phyloP scores from a whole-genome alignment of 1,140 invertebrate genomes.

The Holotrichia oblita region DNA sequence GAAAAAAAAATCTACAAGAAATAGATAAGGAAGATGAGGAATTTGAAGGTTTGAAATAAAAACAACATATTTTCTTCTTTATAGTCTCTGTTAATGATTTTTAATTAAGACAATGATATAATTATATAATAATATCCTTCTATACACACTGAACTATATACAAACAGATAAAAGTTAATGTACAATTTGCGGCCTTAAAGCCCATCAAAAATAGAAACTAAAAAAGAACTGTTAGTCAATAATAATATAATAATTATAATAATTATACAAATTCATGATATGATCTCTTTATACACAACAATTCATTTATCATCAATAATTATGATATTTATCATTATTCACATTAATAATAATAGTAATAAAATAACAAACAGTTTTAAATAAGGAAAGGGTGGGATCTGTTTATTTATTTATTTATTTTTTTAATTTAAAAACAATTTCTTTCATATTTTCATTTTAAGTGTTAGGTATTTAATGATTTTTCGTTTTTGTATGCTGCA shows the following conservation, averaged over 20 bases:
- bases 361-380: conserved; percentile 44
- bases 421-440: not conserved
- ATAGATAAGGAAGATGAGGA: too few relatives aligned
- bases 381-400: conserved; percentile 48
- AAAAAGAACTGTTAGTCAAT: conserved; percentile 54
- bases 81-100: conserved; percentile 59
- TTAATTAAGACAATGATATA: conserved; percentile 61
- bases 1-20: too few relatives aligned
- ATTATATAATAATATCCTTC: conserved; percentile 60
- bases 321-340: not conserved
- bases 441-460: not conserved
- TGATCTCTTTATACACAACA: conserved; percentile 61
- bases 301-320: conserved; percentile 48
- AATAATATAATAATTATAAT: conserved; percentile 48
- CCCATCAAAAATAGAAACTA: conserved; percentile 52
- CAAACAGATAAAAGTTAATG: conserved; percentile 60
- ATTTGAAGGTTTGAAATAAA: not conserved
- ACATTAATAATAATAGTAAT: not conserved
- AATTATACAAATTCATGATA: conserved; percentile 60
- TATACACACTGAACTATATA: conserved; percentile 62
- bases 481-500: not conserved
- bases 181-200: conserved; percentile 56
- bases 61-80: conserved; percentile 28
- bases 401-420: not conserved
- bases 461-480: not conserved